Evolutionary conservation across 2,888 invertebrate genomes (phyloP), one percentile per base, ranked within the genome.

Genomic region (Brachypalpus laphriformis): DNA sequence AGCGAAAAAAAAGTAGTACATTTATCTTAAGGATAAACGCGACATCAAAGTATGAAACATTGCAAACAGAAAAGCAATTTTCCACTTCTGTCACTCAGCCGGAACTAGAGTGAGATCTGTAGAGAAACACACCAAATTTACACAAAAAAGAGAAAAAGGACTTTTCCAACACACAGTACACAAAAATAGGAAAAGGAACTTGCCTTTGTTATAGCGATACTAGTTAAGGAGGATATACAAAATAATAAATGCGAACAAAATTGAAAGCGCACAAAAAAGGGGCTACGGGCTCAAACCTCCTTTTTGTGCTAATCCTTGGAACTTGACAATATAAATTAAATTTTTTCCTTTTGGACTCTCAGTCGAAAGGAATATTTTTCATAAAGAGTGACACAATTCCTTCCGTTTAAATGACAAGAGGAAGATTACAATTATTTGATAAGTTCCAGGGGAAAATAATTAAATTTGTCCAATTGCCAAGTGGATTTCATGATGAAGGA

Each of bases 21-120:
- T 78, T 83, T 78, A 74, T 83, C 68, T 78, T 78, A 74, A 68
- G 74, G 83, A 83, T 57, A 83, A 83, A 68, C 68, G 68, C 49
- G 63, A 83, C 83, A 78, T 83, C 83, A 83, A 78, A 83, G 83
- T 78, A 65, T 83, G 78, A 83, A 63, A 68, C 78, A 83, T 74
- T 63, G 63, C 78, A 82, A 82, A 82, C 72, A 78, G 78, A 78
- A 82, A 82, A 82, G 82, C 78, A 83, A 83, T 83, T 78, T 83
- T 83, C 83, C 78, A 78, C 74, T 83, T 78, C 78, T 70, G 63
- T 78, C 78, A 72, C 54, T 75, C 75, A 68, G 57, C 40, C 22
- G 28, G 40, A 31, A 68, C 8, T n/a, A 57, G 37, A 31, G 20
- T 54, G 8, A 37, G 9, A 63, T 14, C 11, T 40, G 14, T 40